A percentile compares a stretch with the other conserved stretches of the same genome.
Evolutionary conservation across 2,797 vertebrate genomes (phyloP).

Genomic region (Alca torda): DNA sequence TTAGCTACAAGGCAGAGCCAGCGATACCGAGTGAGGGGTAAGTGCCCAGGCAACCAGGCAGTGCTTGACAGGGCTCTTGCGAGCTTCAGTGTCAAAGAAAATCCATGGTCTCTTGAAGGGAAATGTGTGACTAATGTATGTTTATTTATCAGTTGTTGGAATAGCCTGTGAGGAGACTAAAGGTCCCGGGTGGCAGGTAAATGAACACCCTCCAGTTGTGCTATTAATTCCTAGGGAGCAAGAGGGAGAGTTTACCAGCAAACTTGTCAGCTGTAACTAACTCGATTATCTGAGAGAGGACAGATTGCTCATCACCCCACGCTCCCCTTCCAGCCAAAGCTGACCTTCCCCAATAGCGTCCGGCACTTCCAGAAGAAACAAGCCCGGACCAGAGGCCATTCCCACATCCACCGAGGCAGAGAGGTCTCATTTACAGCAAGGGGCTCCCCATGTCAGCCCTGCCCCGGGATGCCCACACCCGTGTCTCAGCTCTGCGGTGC

Average conservation of each 20-base stretch:
- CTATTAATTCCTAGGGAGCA: conserved; percentile 29
- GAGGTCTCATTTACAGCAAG: not conserved
- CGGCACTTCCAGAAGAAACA: not conserved
- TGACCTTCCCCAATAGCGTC: not conserved
- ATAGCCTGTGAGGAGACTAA: conserved; percentile 9
- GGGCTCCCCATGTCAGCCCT: not conserved
- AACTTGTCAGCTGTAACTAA: conserved; percentile 48
- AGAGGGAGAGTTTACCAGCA: not conserved
- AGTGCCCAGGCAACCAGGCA: not conserved
- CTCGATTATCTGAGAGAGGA: not conserved
- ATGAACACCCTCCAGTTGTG: conserved; percentile 60
- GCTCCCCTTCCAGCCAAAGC: not conserved
- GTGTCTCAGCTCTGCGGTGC: fast-evolving
- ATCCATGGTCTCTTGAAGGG: not conserved
- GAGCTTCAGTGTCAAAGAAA: not conserved
- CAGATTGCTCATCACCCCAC: fast-evolving
- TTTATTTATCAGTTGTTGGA: conserved; percentile 22
- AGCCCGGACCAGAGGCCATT: not conserved
- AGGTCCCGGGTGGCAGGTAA: conserved; percentile 32
- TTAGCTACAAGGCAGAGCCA: not conserved
- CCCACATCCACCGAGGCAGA: not conserved
- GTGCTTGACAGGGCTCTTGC: not conserved
- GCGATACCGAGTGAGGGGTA: not conserved
- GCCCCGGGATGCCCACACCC: fast-evolving
- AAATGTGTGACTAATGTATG: conserved; percentile 14